A percentile compares a stretch with the other conserved stretches of the same genome.
Evolutionary conservation across 1,140 invertebrate genomes (phyloP).

Genomic region (Lepidostoma basale): DNA sequence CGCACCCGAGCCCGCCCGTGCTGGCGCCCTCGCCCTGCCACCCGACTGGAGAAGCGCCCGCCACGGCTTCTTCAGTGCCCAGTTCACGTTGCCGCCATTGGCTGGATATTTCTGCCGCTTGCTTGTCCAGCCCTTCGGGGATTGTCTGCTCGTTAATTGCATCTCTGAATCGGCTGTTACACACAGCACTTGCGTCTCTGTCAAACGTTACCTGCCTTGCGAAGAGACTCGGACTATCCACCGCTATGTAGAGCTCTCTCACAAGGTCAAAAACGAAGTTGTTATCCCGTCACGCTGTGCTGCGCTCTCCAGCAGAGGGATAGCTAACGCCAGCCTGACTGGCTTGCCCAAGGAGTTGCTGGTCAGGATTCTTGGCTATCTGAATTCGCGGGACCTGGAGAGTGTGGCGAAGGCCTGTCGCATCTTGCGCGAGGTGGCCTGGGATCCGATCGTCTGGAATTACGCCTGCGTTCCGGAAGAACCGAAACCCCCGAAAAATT

Average conservation of each 20-base stretch:
- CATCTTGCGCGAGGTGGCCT: not conserved
- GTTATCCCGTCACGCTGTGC: constrained; percentile 9
- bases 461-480: not conserved
- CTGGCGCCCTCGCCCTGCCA: not conserved
- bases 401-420: not conserved
- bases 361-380: not conserved
- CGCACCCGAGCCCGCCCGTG: not conserved
- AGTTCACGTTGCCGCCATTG: not conserved
- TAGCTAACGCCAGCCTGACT: constrained; percentile 29
- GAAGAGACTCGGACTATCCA: not conserved
- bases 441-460: constrained; percentile 13
- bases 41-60: constrained; percentile 8
- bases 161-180: not conserved
- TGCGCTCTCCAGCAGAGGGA: constrained; percentile 11
- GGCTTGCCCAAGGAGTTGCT: constrained; percentile 34
- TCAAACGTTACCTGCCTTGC: not conserved
- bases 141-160: constrained; percentile 3
- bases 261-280: constrained; percentile 1
- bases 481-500: too few species aligned
- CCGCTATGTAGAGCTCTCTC: not conserved
- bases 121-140: not conserved
- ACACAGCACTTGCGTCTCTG: constrained; percentile 2
- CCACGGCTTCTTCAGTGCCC: not conserved
- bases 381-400: not conserved
- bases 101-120: not conserved